Conservation (phyloP, 2,888 invertebrate genomes). For the Leucozona laternaria region DNA sequence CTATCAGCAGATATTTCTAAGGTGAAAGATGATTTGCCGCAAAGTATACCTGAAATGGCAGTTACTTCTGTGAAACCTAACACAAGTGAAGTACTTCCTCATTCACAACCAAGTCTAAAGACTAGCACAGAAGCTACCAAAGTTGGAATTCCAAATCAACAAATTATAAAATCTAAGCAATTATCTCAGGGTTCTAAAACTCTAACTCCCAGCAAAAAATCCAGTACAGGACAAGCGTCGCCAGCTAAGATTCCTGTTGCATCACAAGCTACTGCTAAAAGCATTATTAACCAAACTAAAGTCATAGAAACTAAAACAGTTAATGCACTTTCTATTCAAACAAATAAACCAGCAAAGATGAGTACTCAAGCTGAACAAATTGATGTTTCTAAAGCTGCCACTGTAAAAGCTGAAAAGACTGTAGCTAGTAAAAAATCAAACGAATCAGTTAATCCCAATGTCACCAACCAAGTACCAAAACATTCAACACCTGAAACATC, state of each 20-base stretch:
- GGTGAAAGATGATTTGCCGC: neutral
- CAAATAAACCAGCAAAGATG: neutral
- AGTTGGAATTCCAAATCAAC: neutral
- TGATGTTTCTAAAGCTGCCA: neutral
- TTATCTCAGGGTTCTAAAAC: neutral
- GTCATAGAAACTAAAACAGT: neutral
- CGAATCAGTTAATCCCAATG: neutral
- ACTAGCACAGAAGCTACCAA: neutral
- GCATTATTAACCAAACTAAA: neutral
- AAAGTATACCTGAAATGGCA: neutral
- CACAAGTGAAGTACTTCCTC: neutral
- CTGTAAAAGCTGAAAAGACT: neutral
- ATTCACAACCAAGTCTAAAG: neutral
- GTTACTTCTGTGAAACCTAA: neutral
- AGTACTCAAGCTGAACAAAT: neutral
- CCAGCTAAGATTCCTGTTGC: neutral
- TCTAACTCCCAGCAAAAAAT: neutral
- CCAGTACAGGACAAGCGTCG: neutral
- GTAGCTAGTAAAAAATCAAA: neutral
- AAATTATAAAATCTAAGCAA: neutral
- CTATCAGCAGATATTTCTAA: neutral
- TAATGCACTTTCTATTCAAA: neutral
- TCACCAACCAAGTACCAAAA: neutral
- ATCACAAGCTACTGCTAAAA: neutral
- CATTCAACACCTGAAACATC: neutral